Evolutionary conservation across 1,140 invertebrate species (phyloP), one percentile per base, ranked within the genome.

Genomic region (Drosophila willistoni): DNA sequence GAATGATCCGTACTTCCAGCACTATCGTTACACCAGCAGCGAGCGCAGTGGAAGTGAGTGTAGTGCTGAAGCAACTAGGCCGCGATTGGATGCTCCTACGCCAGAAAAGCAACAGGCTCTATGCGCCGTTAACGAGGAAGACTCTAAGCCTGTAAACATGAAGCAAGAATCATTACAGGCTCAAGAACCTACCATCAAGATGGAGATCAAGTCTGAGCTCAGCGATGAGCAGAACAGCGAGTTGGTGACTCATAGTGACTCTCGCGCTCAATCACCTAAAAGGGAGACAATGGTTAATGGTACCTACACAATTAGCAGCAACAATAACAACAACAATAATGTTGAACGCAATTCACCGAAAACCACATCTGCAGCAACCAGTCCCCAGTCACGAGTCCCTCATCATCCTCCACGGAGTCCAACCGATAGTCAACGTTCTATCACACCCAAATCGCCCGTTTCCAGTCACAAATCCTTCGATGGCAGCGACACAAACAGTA

Each of bases 1-100:
- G 83, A 93, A 96, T 61, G 93, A 97, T 51, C 93, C 96, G 75
- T 96, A 94, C 71, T 97, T 96, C 91, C 94, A 93, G 67, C 93
- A 94, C 71, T 91, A 91, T 51, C 94, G 95, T 63, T 95, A 93
- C 55, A 94, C 94, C 10, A 94, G 96, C 63, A 93, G 96, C 39
- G 96, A 97, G 81, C 93, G 96, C 68, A 97, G 96, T 84, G 96
- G 96, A n/a, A 97, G 96, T 81, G 96, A 97, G 86, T 97, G 96
- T 5, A 97, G 96, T 91, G 97, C 96, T 3, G 95, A 97, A 92
- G 93, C 95, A 4, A 94, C 95, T 60, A 95, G 95, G 7, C 95
- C 95, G 57, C 95, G 95, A 74, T 94, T 95, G 6, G 95, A 96
- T 65, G 94, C 96, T 9, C 93, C 96, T 69, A 96, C 96, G 10